A percentile compares a stretch with the other conserved stretches of the same genome.
Conservation (phyloP, 2,797 vertebrate genomes). For the Merluccius polli region DNA sequence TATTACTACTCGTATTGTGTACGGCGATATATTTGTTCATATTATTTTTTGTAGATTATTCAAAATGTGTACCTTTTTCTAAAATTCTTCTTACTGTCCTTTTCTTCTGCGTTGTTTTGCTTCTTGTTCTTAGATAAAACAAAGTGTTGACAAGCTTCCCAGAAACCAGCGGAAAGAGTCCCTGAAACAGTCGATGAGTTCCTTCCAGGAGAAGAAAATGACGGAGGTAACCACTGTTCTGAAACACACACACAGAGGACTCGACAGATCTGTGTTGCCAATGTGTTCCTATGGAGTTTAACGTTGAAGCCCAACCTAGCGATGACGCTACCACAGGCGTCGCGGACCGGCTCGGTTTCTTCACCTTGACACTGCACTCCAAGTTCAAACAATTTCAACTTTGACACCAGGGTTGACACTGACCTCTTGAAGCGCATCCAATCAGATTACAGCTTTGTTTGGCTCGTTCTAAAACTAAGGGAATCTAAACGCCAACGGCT, state of each 20-base stretch:
- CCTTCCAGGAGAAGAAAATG: slow-evolving; percentile 76
- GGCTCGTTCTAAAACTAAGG: too few species aligned
- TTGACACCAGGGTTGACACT: too few species aligned
- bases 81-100: neutral
- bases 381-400: too few species aligned
- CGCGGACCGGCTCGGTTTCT: too few species aligned
- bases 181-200: slow-evolving; percentile 79
- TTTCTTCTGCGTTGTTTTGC: neutral
- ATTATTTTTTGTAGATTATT: neutral
- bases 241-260: neutral
- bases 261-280: neutral
- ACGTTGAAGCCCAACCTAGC: too few species aligned
- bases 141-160: slow-evolving; percentile 83
- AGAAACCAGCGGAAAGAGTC: slow-evolving; percentile 83
- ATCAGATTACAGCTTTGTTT: too few species aligned
- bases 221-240: slow-evolving; percentile 67
- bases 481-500: too few species aligned
- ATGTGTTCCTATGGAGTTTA: neutral
- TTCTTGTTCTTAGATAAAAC: slow-evolving; percentile 77
- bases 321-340: too few species aligned
- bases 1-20: neutral
- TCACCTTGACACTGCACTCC: too few species aligned
- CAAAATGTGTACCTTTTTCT: neutral
- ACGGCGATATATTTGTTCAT: neutral
- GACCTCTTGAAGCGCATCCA: too few species aligned